A percentile compares a stretch with the other conserved stretches of the same genome.
Conservation (phyloP, 1,140 invertebrate genomes). For the Cotesia chilonis region DNA sequence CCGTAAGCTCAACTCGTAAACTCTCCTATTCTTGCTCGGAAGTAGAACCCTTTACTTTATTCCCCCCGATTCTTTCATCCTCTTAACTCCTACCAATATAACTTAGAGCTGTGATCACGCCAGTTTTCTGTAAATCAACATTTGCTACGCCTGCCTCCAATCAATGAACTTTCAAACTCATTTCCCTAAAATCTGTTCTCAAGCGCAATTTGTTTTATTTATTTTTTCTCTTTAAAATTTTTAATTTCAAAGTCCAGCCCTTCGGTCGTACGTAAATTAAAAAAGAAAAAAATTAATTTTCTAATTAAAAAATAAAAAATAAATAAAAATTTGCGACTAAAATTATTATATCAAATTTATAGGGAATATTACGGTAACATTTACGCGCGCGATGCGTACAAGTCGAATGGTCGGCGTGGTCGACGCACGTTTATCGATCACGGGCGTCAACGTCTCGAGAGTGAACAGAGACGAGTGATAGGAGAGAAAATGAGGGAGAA, state of each 20-base stretch:
- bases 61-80: not conserved
- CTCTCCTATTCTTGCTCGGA: not conserved
- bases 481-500: slow-evolving; percentile 35
- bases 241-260: too few species aligned
- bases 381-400: slow-evolving; percentile 52
- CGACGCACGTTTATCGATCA: slow-evolving; percentile 49
- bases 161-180: too few species aligned
- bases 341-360: too few species aligned
- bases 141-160: slow-evolving; percentile 33
- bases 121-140: slow-evolving; percentile 35
- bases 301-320: too few species aligned
- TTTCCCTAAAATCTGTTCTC: not conserved
- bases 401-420: slow-evolving; percentile 41
- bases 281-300: too few species aligned
- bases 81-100: not conserved
- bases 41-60: not conserved
- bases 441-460: slow-evolving; percentile 58
- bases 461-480: too few species aligned
- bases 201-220: slow-evolving; percentile 2
- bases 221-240: too few species aligned
- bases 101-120: slow-evolving; percentile 38
- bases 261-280: too few species aligned
- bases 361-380: slow-evolving; percentile 11
- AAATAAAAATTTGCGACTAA: too few species aligned
- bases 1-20: not conserved